phyloP scores from a whole-genome alignment of 2,888 invertebrate species.

The Ethmia dodecea region DNA sequence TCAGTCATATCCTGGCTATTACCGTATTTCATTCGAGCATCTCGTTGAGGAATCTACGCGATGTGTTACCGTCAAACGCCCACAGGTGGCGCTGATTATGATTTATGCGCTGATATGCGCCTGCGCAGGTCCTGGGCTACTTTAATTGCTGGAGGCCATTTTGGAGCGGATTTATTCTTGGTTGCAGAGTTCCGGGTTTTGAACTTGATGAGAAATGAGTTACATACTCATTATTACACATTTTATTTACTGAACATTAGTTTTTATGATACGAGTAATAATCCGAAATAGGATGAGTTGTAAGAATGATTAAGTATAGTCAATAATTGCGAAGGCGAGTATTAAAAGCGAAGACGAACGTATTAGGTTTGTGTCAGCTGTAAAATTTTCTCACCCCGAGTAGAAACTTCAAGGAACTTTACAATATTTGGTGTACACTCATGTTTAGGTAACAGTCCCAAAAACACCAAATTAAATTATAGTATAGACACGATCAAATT shows the following conservation, averaged over 20 bases:
- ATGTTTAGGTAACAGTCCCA: too few relatives aligned
- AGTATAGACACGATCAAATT: too few relatives aligned
- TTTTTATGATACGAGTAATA: too few relatives aligned
- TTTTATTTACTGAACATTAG: background rate
- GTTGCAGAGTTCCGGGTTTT: constrained; percentile 2
- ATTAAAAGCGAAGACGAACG: too few relatives aligned
- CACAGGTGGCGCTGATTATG: constrained; percentile 51
- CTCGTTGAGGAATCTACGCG: constrained; percentile 17
- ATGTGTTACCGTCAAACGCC: constrained; percentile 33
- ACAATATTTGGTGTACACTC: too few relatives aligned
- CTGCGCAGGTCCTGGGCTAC: constrained; percentile 25
- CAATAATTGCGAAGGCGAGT: too few relatives aligned
- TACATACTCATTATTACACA: background rate
- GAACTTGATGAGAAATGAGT: background rate
- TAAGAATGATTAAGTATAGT: too few relatives aligned
- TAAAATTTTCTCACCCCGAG: too few relatives aligned
- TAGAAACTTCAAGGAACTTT: too few relatives aligned
- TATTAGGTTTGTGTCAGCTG: too few relatives aligned
- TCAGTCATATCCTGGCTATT: background rate
- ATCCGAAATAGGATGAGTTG: too few relatives aligned
- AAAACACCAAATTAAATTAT: background rate
- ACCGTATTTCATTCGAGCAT: background rate
- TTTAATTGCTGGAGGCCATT: constrained; percentile 12
- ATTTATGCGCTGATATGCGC: constrained; percentile 33
- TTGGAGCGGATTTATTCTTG: constrained; percentile 6